Conservation (phyloP, 1,140 invertebrate genomes). For the Plodia interpunctella region DNA sequence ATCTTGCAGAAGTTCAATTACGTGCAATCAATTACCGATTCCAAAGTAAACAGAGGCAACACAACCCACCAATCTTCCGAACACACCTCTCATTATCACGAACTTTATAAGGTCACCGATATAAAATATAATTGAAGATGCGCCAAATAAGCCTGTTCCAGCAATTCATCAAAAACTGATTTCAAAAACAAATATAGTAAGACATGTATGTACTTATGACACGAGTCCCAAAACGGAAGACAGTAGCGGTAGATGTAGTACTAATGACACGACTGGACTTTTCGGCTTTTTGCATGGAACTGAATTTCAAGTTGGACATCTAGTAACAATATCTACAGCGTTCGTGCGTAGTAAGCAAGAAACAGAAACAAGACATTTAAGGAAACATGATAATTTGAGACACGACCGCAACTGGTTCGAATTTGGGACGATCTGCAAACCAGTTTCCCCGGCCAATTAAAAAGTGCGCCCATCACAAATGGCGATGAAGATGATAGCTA, state of each 20-base stretch:
- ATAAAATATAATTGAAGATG: slow-evolving; percentile 3
- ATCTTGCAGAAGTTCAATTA: too few species aligned
- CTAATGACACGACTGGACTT: neutral
- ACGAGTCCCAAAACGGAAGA: slow-evolving; percentile 25
- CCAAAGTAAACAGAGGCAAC: too few species aligned
- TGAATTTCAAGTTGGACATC: neutral
- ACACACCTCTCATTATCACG: slow-evolving; percentile 4
- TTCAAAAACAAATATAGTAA: slow-evolving; percentile 15
- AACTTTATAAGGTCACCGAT: slow-evolving; percentile 25
- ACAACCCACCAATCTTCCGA: too few species aligned
- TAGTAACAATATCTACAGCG: neutral
- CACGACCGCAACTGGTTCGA: neutral
- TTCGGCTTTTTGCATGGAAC: neutral
- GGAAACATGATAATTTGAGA: too few species aligned
- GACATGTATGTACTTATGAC: slow-evolving; percentile 7
- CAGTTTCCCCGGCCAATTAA: neutral
- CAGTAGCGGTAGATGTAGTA: neutral
- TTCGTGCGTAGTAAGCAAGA: too few species aligned
- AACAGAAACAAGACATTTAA: too few species aligned
- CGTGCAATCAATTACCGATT: too few species aligned
- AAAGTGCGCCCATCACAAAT: neutral
- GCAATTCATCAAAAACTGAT: neutral
- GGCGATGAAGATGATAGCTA: neutral
- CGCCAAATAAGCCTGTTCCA: neutral
- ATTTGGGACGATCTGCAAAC: neutral